Evolutionary conservation across 2,797 vertebrate species (phyloP), one percentile per base, ranked within the genome.

Genomic region (Sebastes hubbsi): DNA sequence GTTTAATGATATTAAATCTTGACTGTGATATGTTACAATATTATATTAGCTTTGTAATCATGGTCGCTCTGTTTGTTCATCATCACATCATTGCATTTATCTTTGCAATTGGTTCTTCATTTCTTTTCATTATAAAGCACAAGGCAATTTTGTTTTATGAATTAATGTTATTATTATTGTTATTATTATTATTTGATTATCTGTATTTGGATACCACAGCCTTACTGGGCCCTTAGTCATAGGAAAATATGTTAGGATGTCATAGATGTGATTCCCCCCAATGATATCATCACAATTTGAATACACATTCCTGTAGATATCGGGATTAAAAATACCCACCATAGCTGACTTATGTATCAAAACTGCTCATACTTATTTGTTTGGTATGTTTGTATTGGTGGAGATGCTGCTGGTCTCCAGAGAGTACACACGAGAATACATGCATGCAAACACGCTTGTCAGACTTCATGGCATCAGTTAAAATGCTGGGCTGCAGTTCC

Each of bases 401-500:
- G 60, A 56, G 80, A 67, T 55, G 60, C 36, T 24, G 42, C 59
- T 13, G 24, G 72, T 77, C 80, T 75, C 78, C 25, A 69, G 75
- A 68, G 75, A 84, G 55, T 29, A 62, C 59, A 78, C 29, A 76
- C 75, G 75, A 34, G 71, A 76, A 84, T 46, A 63, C 65, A 73
- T 59, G 36, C 61, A 83, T 78, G n/a, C 61, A 86, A 71, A 82
- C 59, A 75, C 67, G 42, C 30, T 64, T 25, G 14, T 73, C 59
- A 54, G 58, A 68, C 78, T 71, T 77, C 22, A 66, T 38, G 72
- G 25, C 85, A 75, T 61, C 59, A 78, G 80, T 78, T 77, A 67
- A 84, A 85, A 88, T 65, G 58, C 63, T 49, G 61, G 72, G 80
- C 81, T 79, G 70, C 54, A 71, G 85, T 95, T 96, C 93, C 89